Percentiles rank a stretch among this genome's conserved stretches.
Evolutionary conservation across 2,888 invertebrate species (phyloP).

Genomic region (Aleiodes leptofemur): DNA sequence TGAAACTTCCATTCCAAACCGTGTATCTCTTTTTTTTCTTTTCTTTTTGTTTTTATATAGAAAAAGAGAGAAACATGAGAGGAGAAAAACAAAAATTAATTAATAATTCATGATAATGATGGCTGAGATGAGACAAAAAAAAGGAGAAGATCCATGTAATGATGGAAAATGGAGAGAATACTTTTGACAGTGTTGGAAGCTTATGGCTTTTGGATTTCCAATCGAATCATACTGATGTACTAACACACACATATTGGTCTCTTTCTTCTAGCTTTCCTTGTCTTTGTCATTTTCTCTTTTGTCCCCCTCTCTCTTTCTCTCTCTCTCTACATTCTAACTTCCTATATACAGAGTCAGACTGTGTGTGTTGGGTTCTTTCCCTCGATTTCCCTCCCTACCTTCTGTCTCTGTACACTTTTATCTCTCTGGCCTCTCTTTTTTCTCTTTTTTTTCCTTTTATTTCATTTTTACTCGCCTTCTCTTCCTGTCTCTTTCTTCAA

Average conservation of each 20-base stretch:
- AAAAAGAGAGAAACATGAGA: neutral
- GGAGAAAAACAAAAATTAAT: neutral
- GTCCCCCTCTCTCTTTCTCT: slow-evolving; percentile 53
- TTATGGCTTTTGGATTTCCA: slow-evolving; percentile 66
- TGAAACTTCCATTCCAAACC: slow-evolving; percentile 33
- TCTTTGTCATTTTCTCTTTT: slow-evolving; percentile 51
- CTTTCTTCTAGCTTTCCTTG: slow-evolving; percentile 51
- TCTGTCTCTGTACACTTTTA: slow-evolving; percentile 20
- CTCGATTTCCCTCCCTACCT: slow-evolving; percentile 42
- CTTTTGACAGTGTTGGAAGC: neutral
- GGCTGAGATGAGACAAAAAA: slow-evolving; percentile 40
- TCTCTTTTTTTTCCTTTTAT: neutral
- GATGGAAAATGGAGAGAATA: slow-evolving; percentile 46
- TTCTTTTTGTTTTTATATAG: slow-evolving; percentile 23
- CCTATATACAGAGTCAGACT: slow-evolving; percentile 48
- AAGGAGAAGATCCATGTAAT: slow-evolving; percentile 37
- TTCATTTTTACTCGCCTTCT: neutral
- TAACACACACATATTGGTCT: slow-evolving; percentile 5
- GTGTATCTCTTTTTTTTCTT: slow-evolving; percentile 39
- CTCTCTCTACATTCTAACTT: slow-evolving; percentile 64
- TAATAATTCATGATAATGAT: slow-evolving; percentile 21
- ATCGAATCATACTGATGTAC: slow-evolving; percentile 65
- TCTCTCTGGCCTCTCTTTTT: slow-evolving; percentile 26
- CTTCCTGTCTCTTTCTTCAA: slow-evolving; percentile 16
- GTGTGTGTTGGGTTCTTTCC: slow-evolving; percentile 44